Evolutionary conservation across 2,888 invertebrate species (phyloP).

Genomic region (Drosophila differens): DNA sequence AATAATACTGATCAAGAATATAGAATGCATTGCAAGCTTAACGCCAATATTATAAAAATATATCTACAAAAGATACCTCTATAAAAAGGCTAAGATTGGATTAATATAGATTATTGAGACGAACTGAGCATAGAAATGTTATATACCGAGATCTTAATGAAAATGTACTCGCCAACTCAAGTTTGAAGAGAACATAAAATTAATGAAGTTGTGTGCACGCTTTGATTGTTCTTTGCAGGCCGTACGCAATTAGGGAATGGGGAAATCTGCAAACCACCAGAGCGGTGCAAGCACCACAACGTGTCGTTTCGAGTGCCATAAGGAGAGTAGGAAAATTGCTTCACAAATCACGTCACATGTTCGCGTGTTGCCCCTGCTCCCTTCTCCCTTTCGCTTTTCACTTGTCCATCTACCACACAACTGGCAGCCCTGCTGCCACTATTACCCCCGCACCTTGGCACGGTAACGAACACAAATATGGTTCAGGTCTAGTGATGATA

Average conservation of each 20-base stretch:
- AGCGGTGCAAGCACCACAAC: background rate
- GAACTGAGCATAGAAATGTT: background rate
- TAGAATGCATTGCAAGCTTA: background rate
- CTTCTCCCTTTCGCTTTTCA: background rate
- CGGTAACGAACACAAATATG: conserved; percentile 14
- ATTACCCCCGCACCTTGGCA: background rate
- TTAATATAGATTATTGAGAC: background rate
- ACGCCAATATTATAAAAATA: background rate
- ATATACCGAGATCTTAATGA: background rate
- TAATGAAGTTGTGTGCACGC: background rate
- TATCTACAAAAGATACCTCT: background rate
- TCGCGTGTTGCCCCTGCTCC: conserved; percentile 7
- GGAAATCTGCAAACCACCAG: background rate
- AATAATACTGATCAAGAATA: background rate
- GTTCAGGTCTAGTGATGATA: conserved; percentile 44
- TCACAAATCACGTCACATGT: conserved; percentile 60
- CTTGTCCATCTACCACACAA: background rate
- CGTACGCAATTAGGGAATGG: background rate
- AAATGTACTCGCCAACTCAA: background rate
- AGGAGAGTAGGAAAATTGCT: conserved; percentile 45
- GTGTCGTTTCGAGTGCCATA: conserved; percentile 31
- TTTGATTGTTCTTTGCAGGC: background rate
- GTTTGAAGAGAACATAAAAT: background rate
- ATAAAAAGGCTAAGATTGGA: background rate
- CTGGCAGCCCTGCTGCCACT: background rate